Evolutionary conservation across 92 coral and sea anemone genomes (phyloP).

Genomic region (Chrysogorgia sp.): DNA sequence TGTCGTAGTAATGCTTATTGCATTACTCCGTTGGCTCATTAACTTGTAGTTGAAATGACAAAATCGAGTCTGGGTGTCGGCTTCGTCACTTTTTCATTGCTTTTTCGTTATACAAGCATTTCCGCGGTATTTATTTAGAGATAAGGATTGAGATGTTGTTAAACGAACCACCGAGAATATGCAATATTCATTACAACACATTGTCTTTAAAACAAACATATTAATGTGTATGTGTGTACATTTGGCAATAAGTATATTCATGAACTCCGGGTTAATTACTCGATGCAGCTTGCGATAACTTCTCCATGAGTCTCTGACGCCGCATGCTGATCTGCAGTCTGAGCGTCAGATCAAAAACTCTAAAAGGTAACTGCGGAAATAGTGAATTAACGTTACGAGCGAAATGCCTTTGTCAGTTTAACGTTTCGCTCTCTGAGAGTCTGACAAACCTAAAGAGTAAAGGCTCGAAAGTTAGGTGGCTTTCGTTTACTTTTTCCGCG

Average conservation of each 20-base stretch:
- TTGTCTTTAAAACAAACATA: constrained; percentile 17
- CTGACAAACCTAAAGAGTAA: too few relatives aligned
- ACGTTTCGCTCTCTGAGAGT: too few relatives aligned
- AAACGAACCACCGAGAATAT: background rate
- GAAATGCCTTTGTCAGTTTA: too few relatives aligned
- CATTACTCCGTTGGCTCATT: background rate
- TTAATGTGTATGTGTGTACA: constrained; percentile 16
- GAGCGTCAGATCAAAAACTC: too few relatives aligned
- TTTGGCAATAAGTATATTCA: background rate
- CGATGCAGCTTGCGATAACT: background rate
- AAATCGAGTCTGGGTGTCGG: background rate
- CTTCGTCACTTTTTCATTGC: background rate
- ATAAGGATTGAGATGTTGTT: background rate
- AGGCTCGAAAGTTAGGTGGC: too few relatives aligned
- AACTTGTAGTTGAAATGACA: background rate
- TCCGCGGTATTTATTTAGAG: background rate
- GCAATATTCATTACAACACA: background rate
- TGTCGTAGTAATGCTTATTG: background rate
- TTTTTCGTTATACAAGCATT: background rate
- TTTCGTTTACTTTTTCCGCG: too few relatives aligned
- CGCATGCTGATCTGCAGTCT: too few relatives aligned
- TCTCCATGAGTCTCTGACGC: too few relatives aligned
- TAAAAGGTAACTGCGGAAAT: too few relatives aligned
- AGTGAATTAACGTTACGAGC: too few relatives aligned
- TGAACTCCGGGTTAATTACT: background rate